A percentile compares a stretch with the other conserved stretches of the same genome.
phyloP scores from a whole-genome alignment of 2,888 invertebrate species.

The Listrodromus nycthemerus region DNA sequence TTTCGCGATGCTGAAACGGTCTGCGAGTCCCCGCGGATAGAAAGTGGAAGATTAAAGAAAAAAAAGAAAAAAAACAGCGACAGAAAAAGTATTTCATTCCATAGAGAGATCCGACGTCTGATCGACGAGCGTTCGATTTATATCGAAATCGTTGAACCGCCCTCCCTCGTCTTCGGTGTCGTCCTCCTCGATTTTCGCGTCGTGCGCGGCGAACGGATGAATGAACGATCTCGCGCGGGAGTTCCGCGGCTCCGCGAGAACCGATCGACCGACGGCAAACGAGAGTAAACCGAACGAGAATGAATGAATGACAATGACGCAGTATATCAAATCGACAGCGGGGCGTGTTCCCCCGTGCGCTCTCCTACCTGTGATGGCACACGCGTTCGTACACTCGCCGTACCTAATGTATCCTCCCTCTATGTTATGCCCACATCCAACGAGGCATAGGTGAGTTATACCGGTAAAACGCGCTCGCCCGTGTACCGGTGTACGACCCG shows the following conservation, averaged over 20 bases:
- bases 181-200: constrained; percentile 46
- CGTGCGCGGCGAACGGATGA: constrained; percentile 60
- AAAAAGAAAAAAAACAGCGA: not conserved
- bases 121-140: constrained; percentile 45
- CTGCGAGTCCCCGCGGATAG: constrained; percentile 19
- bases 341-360: constrained; percentile 65
- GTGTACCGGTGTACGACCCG: constrained; percentile 62
- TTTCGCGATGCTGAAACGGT: constrained; percentile 21
- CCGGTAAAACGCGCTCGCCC: constrained; percentile 26
- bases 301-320: constrained; percentile 79
- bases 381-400: constrained; percentile 33
- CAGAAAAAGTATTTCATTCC: constrained; percentile 7
- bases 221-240: constrained; percentile 63
- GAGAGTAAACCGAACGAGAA: constrained; percentile 69
- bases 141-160: constrained; percentile 47
- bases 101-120: constrained; percentile 20
- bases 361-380: constrained; percentile 57
- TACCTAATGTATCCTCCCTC: constrained; percentile 16
- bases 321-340: constrained; percentile 77
- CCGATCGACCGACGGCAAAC: constrained; percentile 57
- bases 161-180: constrained; percentile 29
- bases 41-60: constrained; percentile 10
- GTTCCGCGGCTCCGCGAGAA: constrained; percentile 65
- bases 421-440: constrained; percentile 15
- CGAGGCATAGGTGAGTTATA: constrained; percentile 60